Percentiles rank a stretch among this genome's conserved stretches.
These are phyloP conservation scores for Pogonophryne albipinna DNA, from an alignment of 2,797 vertebrate genomes.

Conservation along the genomic window DNA sequence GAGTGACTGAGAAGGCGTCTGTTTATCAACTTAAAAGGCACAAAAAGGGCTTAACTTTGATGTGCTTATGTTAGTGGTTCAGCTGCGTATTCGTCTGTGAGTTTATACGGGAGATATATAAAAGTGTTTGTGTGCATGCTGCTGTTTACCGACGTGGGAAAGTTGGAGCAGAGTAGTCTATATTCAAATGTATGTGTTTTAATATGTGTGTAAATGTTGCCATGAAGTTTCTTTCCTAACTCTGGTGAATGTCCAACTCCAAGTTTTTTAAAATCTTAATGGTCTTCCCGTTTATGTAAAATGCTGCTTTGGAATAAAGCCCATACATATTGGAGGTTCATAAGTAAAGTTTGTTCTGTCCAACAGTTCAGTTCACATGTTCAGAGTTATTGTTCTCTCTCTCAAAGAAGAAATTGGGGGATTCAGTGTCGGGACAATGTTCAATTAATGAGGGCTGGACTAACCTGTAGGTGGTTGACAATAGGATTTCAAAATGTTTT, in stretches of 20 bases:
- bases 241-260: not conserved
- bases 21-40: slow-evolving; percentile 53
- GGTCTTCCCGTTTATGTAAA: no score
- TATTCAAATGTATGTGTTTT: not conserved
- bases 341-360: no score
- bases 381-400: no score
- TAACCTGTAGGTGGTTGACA: no score
- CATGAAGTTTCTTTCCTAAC: slow-evolving; percentile 16
- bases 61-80: slow-evolving; percentile 22
- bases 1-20: slow-evolving; percentile 56
- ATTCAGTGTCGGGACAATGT: no score
- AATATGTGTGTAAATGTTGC: not conserved
- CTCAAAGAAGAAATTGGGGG: no score
- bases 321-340: no score
- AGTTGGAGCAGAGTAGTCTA: not conserved
- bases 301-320: no score
- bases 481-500: no score
- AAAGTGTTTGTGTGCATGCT: slow-evolving; percentile 1
- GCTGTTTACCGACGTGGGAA: not conserved
- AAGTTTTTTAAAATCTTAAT: no score
- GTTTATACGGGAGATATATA: slow-evolving; percentile 1
- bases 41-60: slow-evolving; percentile 32
- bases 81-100: slow-evolving; percentile 13
- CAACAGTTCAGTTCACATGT: no score
- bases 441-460: not conserved